A percentile compares a stretch with the other conserved stretches of the same genome.
Evolutionary conservation across 2,888 invertebrate genomes (phyloP).

Genomic region (Clanis bilineata): DNA sequence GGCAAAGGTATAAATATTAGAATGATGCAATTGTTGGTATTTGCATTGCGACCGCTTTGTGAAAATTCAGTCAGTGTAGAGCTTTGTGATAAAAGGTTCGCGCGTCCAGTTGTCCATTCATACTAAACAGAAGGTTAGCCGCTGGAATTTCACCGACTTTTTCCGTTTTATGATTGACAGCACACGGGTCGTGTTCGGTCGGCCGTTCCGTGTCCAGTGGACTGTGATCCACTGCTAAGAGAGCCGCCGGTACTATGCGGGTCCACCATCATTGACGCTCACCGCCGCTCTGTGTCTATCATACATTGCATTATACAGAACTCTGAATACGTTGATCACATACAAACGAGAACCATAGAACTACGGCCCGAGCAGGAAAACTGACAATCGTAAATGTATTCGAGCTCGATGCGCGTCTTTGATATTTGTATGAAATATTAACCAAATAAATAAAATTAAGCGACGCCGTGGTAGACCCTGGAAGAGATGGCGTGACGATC

Average conservation of each 20-base stretch:
- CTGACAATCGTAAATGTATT: too few relatives aligned
- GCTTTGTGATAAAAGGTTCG: conserved; percentile 56
- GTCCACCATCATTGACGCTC: conserved; percentile 26
- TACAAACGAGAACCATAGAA: conserved; percentile 43
- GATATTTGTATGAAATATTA: too few relatives aligned
- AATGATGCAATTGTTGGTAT: conserved; percentile 33
- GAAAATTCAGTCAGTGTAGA: conserved; percentile 46
- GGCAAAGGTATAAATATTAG: conserved; percentile 31
- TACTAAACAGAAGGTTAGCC: conserved; percentile 68
- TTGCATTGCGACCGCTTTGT: conserved; percentile 53
- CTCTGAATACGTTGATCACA: conserved; percentile 50
- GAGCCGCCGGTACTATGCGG: conserved; percentile 59
- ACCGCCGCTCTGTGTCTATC: conserved; percentile 52
- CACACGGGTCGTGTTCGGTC: conserved; percentile 77
- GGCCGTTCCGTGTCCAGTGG: conserved; percentile 72
- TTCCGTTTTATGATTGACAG: conserved; percentile 80
- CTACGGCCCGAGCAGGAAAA: too few relatives aligned
- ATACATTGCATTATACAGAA: conserved; percentile 62
- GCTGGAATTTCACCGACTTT: conserved; percentile 63
- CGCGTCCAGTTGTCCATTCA: conserved; percentile 42
- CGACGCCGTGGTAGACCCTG: too few relatives aligned
- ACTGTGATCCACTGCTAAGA: conserved; percentile 71
- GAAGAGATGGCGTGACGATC: too few relatives aligned
- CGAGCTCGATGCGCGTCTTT: too few relatives aligned
- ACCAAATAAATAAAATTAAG: too few relatives aligned